Evolutionary conservation across 1,140 invertebrate species (phyloP), one percentile per base, ranked within the genome.

Genomic region (Drosophila sp.): DNA sequence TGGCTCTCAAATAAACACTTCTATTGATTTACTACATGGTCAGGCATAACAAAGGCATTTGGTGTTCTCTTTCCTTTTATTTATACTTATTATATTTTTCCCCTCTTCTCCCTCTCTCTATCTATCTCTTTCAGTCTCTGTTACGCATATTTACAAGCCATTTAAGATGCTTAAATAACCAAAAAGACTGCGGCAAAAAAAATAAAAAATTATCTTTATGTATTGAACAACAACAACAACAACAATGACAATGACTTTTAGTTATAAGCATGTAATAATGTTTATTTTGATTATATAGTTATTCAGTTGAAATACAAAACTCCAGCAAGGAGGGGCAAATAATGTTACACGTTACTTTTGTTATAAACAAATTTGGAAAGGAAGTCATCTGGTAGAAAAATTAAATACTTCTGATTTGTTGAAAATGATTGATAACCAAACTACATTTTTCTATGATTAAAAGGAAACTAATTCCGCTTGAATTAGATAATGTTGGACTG

Each of bases 1-100:
- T 38, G 56, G 63, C 70, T 72, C 56, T 76, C 75, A 85, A 81
- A 86, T 85, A 85, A 81, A 82, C 68, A 82, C 75, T 67, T 82
- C 66, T 78, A 65, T 79, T 60, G 75, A 78, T 70, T 77, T 73
- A 62, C 69, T 82, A 83, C 66, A 67, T 27, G 40, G 50, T 23
- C 61, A 50, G 27, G 56, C 41, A 54, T 44, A 61, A 76, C 80
- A 79, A 76, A 66, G 44, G 41, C 72, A 61, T 66, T 67, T 63
- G 27, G 2, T 54, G 54, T 80, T 66, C 58, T 76, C 38, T 44
- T 47, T 62, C 60, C 23, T 27, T 47, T 47, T 47, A 44, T 44
- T 17, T 44, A 44, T 44, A 44, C 44, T 25, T 47, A 47, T 23
- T 47, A 23, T 47, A 2, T 4, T 23, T 11, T 11, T 17, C 5